phyloP scores from a whole-genome alignment of 2,888 invertebrate genomes.

The Cheilosia grossa region DNA sequence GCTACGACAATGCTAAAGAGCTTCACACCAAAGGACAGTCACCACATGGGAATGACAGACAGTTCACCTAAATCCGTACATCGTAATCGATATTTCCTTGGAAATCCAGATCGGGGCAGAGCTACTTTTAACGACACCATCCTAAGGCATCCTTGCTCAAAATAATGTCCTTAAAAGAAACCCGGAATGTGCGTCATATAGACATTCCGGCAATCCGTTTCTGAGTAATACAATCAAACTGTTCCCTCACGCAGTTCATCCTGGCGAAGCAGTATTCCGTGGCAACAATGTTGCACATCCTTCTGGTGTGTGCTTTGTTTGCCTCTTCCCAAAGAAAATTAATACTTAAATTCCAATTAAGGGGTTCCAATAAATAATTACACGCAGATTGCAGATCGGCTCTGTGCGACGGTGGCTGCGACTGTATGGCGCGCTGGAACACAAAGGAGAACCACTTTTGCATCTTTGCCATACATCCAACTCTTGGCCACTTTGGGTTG shows the following conservation, averaged over 20 bases:
- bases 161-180: not conserved
- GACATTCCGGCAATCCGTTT: slow-evolving; percentile 22
- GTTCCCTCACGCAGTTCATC: slow-evolving; percentile 2
- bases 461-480: slow-evolving; percentile 40
- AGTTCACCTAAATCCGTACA: no score
- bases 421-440: slow-evolving; percentile 13
- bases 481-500: slow-evolving; percentile 37
- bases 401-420: not conserved
- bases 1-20: no score
- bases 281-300: slow-evolving; percentile 54
- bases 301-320: slow-evolving; percentile 32
- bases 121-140: slow-evolving; percentile 6
- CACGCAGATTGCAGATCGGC: slow-evolving; percentile 68
- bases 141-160: slow-evolving; percentile 5
- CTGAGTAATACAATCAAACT: slow-evolving; percentile 40
- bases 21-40: no score
- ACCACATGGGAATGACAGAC: no score
- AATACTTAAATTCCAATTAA: slow-evolving; percentile 74
- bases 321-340: slow-evolving; percentile 66
- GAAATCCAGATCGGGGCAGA: not conserved
- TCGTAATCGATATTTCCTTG: not conserved
- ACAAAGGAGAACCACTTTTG: slow-evolving; percentile 65
- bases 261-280: slow-evolving; percentile 6
- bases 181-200: slow-evolving; percentile 4
- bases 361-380: slow-evolving; percentile 73